Evolutionary conservation across 1,140 invertebrate species (phyloP).

Genomic region (Drosophila equinoxialis): DNA sequence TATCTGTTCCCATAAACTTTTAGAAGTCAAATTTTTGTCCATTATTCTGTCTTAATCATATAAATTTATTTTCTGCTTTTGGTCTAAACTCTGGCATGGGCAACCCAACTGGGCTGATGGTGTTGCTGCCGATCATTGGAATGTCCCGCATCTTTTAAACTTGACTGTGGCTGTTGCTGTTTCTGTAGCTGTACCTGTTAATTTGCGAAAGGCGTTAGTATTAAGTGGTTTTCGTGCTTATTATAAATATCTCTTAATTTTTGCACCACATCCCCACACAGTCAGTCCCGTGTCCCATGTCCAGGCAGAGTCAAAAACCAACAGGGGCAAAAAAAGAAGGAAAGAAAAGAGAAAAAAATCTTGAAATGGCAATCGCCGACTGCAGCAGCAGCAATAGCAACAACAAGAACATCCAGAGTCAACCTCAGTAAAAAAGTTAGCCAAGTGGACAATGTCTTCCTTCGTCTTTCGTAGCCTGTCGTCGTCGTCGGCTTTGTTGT

Average conservation of each 20-base stretch:
- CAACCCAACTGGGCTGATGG: slow-evolving; percentile 25
- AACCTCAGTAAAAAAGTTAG: slow-evolving; percentile 37
- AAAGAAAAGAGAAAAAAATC: slow-evolving; percentile 57
- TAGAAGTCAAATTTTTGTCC: not conserved
- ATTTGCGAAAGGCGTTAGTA: slow-evolving; percentile 82
- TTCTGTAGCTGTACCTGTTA: slow-evolving; percentile 73
- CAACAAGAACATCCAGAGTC: slow-evolving; percentile 12
- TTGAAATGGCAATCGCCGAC: slow-evolving; percentile 81
- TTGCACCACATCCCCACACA: slow-evolving; percentile 52
- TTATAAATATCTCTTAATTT: slow-evolving; percentile 83
- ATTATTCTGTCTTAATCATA: slow-evolving; percentile 11
- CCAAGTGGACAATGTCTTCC: slow-evolving; percentile 64
- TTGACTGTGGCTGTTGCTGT: slow-evolving; percentile 27
- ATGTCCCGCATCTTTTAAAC: slow-evolving; percentile 51
- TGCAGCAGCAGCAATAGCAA: slow-evolving; percentile 19
- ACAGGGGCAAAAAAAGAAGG: not conserved
- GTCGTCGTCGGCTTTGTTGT: slow-evolving; percentile 72
- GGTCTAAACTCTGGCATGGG: slow-evolving; percentile 7
- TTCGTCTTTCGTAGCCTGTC: slow-evolving; percentile 46
- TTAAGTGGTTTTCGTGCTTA: slow-evolving; percentile 83
- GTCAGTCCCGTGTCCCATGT: slow-evolving; percentile 25
- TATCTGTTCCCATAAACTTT: not conserved
- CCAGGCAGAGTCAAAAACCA: slow-evolving; percentile 1
- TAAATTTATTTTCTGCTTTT: slow-evolving; percentile 2
- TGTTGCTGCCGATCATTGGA: slow-evolving; percentile 42